Evolutionary conservation across 2,113 vertebrate genomes (phyloP), one percentile per base, ranked within the genome.

Genomic region (Mungos mungo): DNA sequence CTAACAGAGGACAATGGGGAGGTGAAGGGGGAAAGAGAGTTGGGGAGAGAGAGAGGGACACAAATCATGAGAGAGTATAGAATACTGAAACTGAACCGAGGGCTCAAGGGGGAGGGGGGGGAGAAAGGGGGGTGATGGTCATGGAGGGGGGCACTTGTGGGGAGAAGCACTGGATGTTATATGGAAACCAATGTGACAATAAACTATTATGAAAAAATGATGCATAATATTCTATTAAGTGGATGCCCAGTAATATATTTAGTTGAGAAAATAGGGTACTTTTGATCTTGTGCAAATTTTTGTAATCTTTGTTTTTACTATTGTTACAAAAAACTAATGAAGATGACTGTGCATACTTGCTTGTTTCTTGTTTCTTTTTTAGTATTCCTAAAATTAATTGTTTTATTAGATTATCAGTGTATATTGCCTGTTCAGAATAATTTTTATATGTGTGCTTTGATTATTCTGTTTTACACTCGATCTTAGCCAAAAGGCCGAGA

Each of bases 321-420:
- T 15, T 92, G 41, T 19, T 82, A 33, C 25, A 65, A 88, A 87
- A 95, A 87, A 66, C 15, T 33, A 2, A 31, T 63, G 79, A 76
- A 71, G 35, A 50, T 74, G 23, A 33, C 91, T 72, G 16, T 83
- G 2, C 7, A 69, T 38, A 57, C 7, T 89, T 91, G 38, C 9
- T 90, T 94, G 23, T 91, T 72, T 96, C 31, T 92, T 25, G 16
- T 90, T 90, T 10, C 23, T 83, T 94, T 97, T 90, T 80, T 82
- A 38, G 91, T 93, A 33, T 88, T 90, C 41, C 41, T 87, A 93
- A 97, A 92, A 54, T 86, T 76, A 93, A 54, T 86, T 76, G 7
- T 88, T 47, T 94, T 12, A 35, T 89, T 90, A 86, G 35, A 15
- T 91, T 95, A 57, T 90, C 80, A 92, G 19, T 84, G 4, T 76